Evolutionary conservation across 2,888 invertebrate species (phyloP).

Genomic region (Polietes domitor): DNA sequence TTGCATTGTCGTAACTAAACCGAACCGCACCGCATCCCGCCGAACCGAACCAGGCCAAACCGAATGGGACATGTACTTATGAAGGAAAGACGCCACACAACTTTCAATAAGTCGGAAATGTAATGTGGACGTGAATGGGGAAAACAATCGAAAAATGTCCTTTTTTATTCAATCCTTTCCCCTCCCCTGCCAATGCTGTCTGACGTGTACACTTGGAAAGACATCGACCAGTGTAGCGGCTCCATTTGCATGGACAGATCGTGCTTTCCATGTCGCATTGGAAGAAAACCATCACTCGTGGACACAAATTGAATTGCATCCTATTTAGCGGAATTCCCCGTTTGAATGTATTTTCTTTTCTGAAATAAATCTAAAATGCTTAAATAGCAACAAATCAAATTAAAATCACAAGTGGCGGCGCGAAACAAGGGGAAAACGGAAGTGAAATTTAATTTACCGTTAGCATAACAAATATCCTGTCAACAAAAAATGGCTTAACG

Average conservation of each 20-base stretch:
- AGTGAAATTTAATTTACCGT: conserved; percentile 33
- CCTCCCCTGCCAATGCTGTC: background rate
- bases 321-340: background rate
- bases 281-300: background rate
- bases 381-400: conserved; percentile 46
- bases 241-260: background rate
- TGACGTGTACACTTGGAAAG: too few relatives aligned
- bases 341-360: background rate
- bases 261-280: background rate
- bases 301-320: conserved; percentile 6
- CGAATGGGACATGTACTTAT: conserved; percentile 6
- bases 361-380: conserved; percentile 27
- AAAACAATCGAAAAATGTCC: background rate
- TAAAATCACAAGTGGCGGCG: conserved; percentile 42
- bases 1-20: background rate
- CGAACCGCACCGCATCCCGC: too few relatives aligned
- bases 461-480: conserved; percentile 44
- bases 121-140: background rate
- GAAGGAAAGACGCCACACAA: background rate
- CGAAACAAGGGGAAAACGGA: background rate
- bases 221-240: too few relatives aligned
- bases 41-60: too few relatives aligned
- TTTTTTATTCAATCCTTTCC: background rate
- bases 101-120: background rate
- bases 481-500: conserved; percentile 34